Evolutionary conservation across 2,888 invertebrate species (phyloP).

Genomic region (Drosophila mulleri): DNA sequence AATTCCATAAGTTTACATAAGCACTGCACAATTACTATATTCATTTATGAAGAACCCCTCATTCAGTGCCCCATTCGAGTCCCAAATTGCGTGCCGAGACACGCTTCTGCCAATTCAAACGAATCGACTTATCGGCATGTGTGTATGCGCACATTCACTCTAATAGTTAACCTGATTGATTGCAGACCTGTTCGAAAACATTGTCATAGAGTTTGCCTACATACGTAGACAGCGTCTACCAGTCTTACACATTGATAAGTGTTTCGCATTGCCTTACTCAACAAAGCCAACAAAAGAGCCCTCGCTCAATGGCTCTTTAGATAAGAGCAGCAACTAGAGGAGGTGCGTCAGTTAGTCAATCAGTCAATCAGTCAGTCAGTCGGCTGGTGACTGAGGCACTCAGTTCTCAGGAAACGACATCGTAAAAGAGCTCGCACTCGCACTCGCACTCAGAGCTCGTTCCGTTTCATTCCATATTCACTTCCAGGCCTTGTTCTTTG

Average conservation of each 20-base stretch:
- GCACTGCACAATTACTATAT: not conserved
- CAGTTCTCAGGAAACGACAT: conserved; percentile 68
- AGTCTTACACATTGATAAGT: conserved; percentile 53
- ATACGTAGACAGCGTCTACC: conserved; percentile 8
- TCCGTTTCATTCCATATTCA: conserved; percentile 49
- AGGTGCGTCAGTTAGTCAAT: conserved; percentile 10
- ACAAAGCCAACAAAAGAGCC: conserved; percentile 18
- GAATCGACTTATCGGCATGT: not conserved
- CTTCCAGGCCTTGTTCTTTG: conserved; percentile 30
- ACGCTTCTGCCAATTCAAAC: not conserved
- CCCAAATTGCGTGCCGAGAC: not conserved
- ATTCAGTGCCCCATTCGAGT: not conserved
- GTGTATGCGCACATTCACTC: not conserved
- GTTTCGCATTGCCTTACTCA: conserved; percentile 41
- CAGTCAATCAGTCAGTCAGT: conserved; percentile 6
- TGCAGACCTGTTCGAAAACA: conserved; percentile 21
- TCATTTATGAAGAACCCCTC: too few relatives aligned
- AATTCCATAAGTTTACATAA: not conserved
- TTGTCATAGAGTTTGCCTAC: conserved; percentile 38
- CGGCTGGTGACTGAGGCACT: conserved; percentile 19
- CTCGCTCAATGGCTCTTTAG: conserved; percentile 13
- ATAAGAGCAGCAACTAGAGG: conserved; percentile 46
- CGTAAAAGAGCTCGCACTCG: conserved; percentile 63
- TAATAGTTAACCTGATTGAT: conserved; percentile 6
- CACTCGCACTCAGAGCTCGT: conserved; percentile 34